phyloP scores from a whole-genome alignment of 2,797 vertebrate species.

The Microctenopoma steveboyesi region DNA sequence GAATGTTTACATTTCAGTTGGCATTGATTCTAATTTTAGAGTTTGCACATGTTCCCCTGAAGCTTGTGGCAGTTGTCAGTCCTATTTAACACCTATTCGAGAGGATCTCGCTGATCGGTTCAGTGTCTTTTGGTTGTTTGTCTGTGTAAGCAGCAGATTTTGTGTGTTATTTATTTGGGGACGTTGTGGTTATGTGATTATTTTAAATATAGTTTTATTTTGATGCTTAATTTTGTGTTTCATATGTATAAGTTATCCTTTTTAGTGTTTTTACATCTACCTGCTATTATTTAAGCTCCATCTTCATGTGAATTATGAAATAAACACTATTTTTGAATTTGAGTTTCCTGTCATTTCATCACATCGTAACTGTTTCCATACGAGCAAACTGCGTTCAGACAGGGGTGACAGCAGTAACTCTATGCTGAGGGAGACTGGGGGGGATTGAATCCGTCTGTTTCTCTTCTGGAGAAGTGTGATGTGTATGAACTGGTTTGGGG shows the following conservation, averaged over 20 bases:
- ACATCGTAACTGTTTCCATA: not conserved
- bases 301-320: conserved; percentile 65
- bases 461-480: not conserved
- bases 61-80: not conserved
- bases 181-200: not conserved
- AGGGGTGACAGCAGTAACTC: not conserved
- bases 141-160: not conserved
- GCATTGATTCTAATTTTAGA: conserved; percentile 29
- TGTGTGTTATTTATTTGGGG: too few relatives aligned
- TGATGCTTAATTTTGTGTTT: not conserved
- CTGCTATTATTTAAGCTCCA: conserved; percentile 56
- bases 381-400: not conserved
- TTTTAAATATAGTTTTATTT: conserved; percentile 24
- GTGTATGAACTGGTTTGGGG: conserved; percentile 50
- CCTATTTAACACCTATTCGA: not conserved
- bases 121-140: not conserved
- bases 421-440: not conserved
- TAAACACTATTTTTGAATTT: conserved; percentile 69
- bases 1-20: conserved; percentile 14
- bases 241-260: conserved; percentile 37
- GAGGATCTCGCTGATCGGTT: not conserved
- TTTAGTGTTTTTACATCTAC: conserved; percentile 37
- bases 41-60: conserved; percentile 4
- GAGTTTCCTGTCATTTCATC: conserved; percentile 59
- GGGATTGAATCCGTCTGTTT: not conserved